Base-by-base conservation (phyloP, 2,888 invertebrate species). In the Coelogynopora nodosa region DNA sequence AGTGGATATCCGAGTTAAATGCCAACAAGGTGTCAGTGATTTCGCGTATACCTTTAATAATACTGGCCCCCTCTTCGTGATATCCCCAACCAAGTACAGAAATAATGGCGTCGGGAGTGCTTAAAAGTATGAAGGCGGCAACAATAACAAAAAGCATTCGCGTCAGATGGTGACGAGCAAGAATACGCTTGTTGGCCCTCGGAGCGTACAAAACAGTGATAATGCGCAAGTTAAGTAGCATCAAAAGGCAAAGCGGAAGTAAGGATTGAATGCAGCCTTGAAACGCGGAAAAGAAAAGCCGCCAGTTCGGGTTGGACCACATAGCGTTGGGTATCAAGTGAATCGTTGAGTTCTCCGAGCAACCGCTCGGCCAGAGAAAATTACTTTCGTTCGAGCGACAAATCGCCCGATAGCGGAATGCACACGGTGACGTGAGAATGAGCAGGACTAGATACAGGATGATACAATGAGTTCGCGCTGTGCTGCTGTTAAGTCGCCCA, bases 21-120 rank as follows among this genome's bases (percentile, higher is more conserved):
- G 89, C 90, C 67, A 91, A 87, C 0, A 91, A 88, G 18, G 90
- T 89, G 88, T 91, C 91, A 0, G 91, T 91, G 31, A 91, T 90
- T 88, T 91, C 91, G 0, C 91, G 88, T 1, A 91, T 90, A 0
- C 90, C 91, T 86, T 90, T 90, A 0, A 91, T 90, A 31, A 90
- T 87, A 88, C 89, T 90, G 86, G 89, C 88, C 82, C 89, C 89
- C 83, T 90, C 90, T 67, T 91, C 91, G 18, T 89, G 89, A 88
- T 92, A 92, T 0, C 92, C 92, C 82, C 90, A 90, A 5, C 90
- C 90, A 84, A 91, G 91, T 87, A 91, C 90, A 0, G 91, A 91
- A 90, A 92, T 90, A 31, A 91, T 89, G 81, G 91, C 91, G 87
- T 92, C 92, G 0, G 92, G 92, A 81, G 90, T 90, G 74, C 91